A percentile compares a stretch with the other conserved stretches of the same genome.
phyloP scores from a whole-genome alignment of 2,113 vertebrate species.

The Neolamprologus sp. region DNA sequence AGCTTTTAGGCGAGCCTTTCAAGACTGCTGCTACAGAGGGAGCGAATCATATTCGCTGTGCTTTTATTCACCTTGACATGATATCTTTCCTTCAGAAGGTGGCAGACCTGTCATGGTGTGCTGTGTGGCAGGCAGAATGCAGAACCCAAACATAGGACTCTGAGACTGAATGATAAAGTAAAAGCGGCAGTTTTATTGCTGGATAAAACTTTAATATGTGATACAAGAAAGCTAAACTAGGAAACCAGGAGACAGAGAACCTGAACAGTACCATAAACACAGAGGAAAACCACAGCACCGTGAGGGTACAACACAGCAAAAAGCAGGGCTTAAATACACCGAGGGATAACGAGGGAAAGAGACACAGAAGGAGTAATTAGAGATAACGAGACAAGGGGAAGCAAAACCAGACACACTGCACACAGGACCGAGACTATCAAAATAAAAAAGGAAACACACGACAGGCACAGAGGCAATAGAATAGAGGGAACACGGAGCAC shows the following conservation, averaged over 20 bases:
- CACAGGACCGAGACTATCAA: fast-evolving
- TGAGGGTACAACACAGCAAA: neutral
- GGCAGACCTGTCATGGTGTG: neutral
- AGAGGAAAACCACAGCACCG: neutral
- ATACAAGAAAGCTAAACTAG: neutral
- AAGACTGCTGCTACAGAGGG: neutral
- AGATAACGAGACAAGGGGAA: neutral
- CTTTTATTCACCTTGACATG: neutral
- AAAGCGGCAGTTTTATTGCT: fast-evolving
- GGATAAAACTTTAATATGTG: fast-evolving
- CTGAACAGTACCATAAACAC: neutral
- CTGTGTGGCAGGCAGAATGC: neutral
- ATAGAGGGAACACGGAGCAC: too few species aligned
- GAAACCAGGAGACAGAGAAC: neutral
- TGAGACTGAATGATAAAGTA: neutral
- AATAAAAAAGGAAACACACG: too few species aligned
- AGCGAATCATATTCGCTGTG: neutral
- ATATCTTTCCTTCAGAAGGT: neutral
- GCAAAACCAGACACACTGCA: neutral
- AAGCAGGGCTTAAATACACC: neutral
- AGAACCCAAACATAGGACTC: neutral
- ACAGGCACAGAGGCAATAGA: too few species aligned
- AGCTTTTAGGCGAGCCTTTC: fast-evolving
- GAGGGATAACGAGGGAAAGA: neutral
- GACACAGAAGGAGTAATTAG: fast-evolving